These are phyloP conservation scores for Odontocolon sp. DNA, from an alignment of 2,888 invertebrate genomes.

Conservation along the genomic window DNA sequence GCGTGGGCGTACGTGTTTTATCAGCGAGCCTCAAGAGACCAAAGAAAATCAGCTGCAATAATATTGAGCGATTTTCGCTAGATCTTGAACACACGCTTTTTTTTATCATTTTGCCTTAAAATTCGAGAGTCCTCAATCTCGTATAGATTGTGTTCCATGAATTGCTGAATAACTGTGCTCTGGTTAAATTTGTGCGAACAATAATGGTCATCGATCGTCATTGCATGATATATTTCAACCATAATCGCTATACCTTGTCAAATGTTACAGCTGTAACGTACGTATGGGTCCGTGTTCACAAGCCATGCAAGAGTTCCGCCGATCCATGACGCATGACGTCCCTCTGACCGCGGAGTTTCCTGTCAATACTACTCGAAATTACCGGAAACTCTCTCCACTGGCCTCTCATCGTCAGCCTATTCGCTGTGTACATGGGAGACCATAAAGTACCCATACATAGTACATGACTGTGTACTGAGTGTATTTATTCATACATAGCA, in stretches of 20 bases:
- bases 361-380: constrained; percentile 55
- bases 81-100: no score
- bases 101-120: background rate
- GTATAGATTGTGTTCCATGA: background rate
- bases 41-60: constrained; percentile 14
- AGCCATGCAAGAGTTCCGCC: constrained; percentile 66
- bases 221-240: background rate
- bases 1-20: constrained; percentile 48
- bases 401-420: constrained; percentile 32
- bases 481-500: no score
- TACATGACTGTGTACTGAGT: no score
- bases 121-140: no score
- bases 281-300: constrained; percentile 46
- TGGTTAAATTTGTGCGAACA: background rate
- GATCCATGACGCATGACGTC: constrained; percentile 68
- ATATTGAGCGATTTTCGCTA: background rate
- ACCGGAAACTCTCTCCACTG: constrained; percentile 42
- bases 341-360: constrained; percentile 69
- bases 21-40: constrained; percentile 34
- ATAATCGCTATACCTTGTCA: constrained; percentile 13
- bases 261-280: constrained; percentile 14
- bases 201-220: background rate
- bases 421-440: constrained; percentile 1
- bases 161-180: background rate
- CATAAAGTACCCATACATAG: constrained; percentile 34